Evolutionary conservation across 2,113 vertebrate species (phyloP), one percentile per base, ranked within the genome.

Genomic region (Seriola quinqueradiata): DNA sequence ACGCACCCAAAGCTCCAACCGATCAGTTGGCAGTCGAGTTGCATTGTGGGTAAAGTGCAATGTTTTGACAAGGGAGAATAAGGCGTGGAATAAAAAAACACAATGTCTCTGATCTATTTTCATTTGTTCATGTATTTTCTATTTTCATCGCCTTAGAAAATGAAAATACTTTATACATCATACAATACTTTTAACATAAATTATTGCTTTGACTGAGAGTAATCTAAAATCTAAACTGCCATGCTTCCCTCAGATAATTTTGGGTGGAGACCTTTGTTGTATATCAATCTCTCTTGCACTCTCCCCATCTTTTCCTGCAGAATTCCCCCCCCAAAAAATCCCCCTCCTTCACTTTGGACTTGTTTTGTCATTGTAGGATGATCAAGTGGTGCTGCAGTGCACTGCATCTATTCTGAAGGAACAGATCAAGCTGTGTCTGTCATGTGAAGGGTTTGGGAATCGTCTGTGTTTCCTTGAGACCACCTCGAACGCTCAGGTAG

Each of bases 381-480:
- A 98, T 16, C 96, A 97, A 19, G 96, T 97, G 34, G 97, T 97
- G 65, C 95, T 98, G 2, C 97, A 98, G 77, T 97, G 97, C 87
- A 97, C 94, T 0, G 95, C 97, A 13, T 96, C 96, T 0, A 96
- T 97, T 65, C 95, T 97, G 11, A 98, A 98, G 90, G 96, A 98
- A 59, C 97, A 97, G 88, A 95, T 98, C 74, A 98, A 98, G 79
- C 92, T 98, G 73, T 98, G 97, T 79, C 92, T 98, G 87, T 96
- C 97, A 0, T 97, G 96, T 1, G 97, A 98, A 90, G 97, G 97
- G 38, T 98, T 98, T 32, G 97, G 97, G 34, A 98, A 98, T 87
- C 96, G 97, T 36, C 94, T 97, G 23, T 98, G 97, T 82, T 98
- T 96, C 90, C 93, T 98, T 61, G 97, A 98, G 91, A 94, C 96